Percentiles rank a stretch among this genome's conserved stretches.
Conservation (phyloP, 2,113 vertebrate genomes). For the Pyxicephalus adspersus region DNA sequence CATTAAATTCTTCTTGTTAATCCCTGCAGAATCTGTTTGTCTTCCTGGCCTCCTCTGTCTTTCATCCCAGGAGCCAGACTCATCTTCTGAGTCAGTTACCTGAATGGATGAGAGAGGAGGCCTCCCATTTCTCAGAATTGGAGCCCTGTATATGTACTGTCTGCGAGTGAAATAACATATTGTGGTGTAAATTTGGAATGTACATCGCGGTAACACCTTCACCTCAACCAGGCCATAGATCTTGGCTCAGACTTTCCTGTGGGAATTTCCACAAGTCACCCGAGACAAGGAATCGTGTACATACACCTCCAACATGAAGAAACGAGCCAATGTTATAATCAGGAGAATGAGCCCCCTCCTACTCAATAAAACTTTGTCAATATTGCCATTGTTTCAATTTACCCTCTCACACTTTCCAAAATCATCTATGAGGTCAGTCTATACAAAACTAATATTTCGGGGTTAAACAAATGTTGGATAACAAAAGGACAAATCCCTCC, state of each 20-base stretch:
- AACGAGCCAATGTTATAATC: too few relatives aligned
- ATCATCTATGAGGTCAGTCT: too few relatives aligned
- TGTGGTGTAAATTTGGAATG: conserved; percentile 20
- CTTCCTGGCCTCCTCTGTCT: conserved; percentile 22
- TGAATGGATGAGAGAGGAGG: conserved; percentile 17
- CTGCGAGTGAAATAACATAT: not conserved
- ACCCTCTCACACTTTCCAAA: too few relatives aligned
- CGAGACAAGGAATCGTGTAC: too few relatives aligned
- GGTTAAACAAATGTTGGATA: too few relatives aligned
- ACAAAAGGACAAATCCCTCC: too few relatives aligned
- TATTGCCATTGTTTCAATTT: too few relatives aligned
- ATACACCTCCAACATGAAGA: too few relatives aligned
- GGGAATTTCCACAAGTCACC: conserved; percentile 36
- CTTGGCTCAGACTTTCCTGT: conserved; percentile 6
- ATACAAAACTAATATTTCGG: too few relatives aligned
- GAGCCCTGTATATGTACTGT: not conserved
- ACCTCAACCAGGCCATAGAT: not conserved
- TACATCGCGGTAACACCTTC: conserved; percentile 13
- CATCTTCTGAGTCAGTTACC: conserved; percentile 7
- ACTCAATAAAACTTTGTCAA: too few relatives aligned
- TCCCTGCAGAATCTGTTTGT: conserved; percentile 46
- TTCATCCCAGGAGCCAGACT: conserved; percentile 34
- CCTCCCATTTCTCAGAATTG: conserved; percentile 7
- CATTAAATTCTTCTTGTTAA: conserved; percentile 49
- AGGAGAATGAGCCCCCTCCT: too few relatives aligned